Conservation (phyloP, 2,113 vertebrate genomes). For the Cinclus mexicanus region DNA sequence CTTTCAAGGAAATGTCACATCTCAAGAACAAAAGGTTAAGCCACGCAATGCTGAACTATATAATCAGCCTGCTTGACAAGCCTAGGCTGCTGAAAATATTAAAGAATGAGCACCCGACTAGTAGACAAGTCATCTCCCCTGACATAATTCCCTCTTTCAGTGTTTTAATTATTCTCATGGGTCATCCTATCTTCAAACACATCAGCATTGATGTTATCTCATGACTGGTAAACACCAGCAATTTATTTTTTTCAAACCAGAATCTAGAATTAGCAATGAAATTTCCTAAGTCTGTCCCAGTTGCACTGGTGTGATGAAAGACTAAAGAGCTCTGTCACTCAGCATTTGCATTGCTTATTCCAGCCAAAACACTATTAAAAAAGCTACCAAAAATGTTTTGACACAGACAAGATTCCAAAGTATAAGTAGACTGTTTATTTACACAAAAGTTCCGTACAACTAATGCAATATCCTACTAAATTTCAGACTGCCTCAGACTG, state of each 20-base stretch:
- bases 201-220: background rate
- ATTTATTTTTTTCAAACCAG: background rate
- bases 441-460: background rate
- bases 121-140: background rate
- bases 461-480: background rate
- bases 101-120: background rate
- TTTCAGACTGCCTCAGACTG: background rate
- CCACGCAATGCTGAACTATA: background rate
- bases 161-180: conserved; percentile 7
- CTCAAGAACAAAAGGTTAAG: conserved; percentile 40
- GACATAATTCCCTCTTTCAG: background rate
- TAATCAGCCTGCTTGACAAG: conserved; percentile 8
- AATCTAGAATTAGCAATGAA: background rate
- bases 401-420: background rate
- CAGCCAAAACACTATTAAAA: background rate
- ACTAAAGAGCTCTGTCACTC: background rate
- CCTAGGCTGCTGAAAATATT: background rate
- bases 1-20: conserved; percentile 52
- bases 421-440: background rate
- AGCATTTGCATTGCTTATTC: background rate
- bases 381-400: background rate
- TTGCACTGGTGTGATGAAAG: background rate
- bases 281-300: background rate
- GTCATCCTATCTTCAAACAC: background rate
- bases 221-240: background rate